Evolutionary conservation across 2,113 vertebrate species (phyloP).

Genomic region (Nycticorax nycticorax): DNA sequence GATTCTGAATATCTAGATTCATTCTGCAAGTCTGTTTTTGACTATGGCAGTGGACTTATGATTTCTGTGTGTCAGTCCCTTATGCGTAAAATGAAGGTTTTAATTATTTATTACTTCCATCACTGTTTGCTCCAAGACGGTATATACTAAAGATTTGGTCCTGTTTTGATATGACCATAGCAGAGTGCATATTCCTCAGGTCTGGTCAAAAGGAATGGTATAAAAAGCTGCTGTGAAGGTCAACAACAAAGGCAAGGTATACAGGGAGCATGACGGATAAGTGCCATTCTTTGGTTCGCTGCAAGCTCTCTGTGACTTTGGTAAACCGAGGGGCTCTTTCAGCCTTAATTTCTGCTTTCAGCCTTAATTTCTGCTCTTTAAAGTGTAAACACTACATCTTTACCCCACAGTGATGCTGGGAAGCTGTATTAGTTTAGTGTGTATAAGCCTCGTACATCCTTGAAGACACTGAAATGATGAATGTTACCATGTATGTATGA

Average conservation of each 20-base stretch:
- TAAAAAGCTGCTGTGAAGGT: not conserved
- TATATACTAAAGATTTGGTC: not conserved
- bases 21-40: not conserved
- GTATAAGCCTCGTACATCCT: not conserved
- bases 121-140: not conserved
- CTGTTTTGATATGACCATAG: not conserved
- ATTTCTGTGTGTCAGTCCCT: not conserved
- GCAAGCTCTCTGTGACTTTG: not conserved
- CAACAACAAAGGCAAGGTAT: not conserved
- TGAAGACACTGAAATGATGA: not conserved
- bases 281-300: not conserved
- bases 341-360: not conserved
- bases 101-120: not conserved
- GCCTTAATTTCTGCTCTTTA: not conserved
- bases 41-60: not conserved
- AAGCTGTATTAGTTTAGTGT: not conserved
- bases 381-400: not conserved
- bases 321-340: not conserved
- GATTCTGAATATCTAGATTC: not conserved
- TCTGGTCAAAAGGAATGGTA: not conserved
- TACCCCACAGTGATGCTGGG: not conserved
- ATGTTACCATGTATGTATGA: no score
- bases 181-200: not conserved
- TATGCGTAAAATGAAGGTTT: not conserved
- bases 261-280: rapidly evolving